Base-by-base conservation (phyloP, 2,888 invertebrate genomes). In the Theretra japonica region DNA sequence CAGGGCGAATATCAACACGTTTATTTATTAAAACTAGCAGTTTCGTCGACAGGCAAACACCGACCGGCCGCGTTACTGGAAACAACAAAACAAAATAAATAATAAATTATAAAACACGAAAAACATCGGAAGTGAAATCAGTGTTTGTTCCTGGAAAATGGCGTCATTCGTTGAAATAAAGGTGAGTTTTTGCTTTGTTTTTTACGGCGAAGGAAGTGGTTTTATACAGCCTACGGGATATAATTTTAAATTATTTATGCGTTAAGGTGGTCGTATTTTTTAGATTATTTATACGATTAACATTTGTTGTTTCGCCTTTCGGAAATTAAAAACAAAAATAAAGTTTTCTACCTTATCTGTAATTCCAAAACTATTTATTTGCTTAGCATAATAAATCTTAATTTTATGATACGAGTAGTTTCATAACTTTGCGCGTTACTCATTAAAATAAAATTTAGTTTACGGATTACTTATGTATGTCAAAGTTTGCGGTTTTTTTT, bases 1-100 rank as follows among this genome's bases (percentile, higher is more conserved):
- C 72, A 60, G 17, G 2, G n/a, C 41, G 41, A 21, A 17, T 65
- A 28, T 65, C 48, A 65, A 21, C 65, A 48, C 15, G 23, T 65
- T 65, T 65, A 65, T 65, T 48, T 65, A 65, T 65, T 48, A 48
- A 33, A 60, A 65, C 65, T 2, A 62, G 41, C 65, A 65, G 65
- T 65, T 65, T 48, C 21, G 15, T 48, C 65, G 23, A 17, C 65
- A 25, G 23, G 15, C 41, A 65, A 41, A 65, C 65, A 41, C 48
- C 2, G 48, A 23, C 8, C 17, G 41, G 65, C 23, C 65, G 65
- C 41, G 48, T 65, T 41, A 41, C 48, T 11, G 65, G 1, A 8
- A 23, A 41, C 41, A 65, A n/a, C 41, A 23, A 6, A 65, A 48
- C 17, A 62, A 62, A 19, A 50, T 17, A 53, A 53, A 53, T n/a